These are phyloP conservation scores for Antigone vipio DNA, from an alignment of 2,113 vertebrate genomes.

Conservation along the genomic window DNA sequence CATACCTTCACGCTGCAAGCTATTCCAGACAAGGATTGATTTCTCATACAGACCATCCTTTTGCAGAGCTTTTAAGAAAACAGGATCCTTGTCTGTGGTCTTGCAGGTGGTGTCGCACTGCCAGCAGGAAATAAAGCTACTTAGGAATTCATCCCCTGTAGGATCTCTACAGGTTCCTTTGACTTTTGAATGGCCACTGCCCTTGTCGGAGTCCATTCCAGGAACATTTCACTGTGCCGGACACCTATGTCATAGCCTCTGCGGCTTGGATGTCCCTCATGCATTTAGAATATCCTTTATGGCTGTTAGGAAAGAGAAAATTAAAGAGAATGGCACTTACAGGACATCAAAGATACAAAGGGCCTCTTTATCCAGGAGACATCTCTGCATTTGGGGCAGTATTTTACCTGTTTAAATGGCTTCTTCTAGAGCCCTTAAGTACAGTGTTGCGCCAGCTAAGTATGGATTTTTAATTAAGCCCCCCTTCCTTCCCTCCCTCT, in stretches of 20 bases:
- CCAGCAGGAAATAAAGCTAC: neutral
- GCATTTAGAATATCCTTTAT: constrained; percentile 42
- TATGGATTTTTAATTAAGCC: constrained; percentile 65
- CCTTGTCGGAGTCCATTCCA: neutral
- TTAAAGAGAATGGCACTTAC: constrained; percentile 47
- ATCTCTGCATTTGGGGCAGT: constrained; percentile 27
- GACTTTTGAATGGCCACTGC: neutral
- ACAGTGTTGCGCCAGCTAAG: constrained; percentile 12
- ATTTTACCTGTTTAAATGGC: constrained; percentile 47
- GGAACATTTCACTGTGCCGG: neutral
- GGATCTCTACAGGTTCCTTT: neutral
- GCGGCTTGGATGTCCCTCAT: neutral
- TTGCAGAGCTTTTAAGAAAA: neutral
- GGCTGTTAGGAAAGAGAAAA: constrained; percentile 36
- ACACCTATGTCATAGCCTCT: neutral
- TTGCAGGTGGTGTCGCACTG: neutral
- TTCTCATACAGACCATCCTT: neutral
- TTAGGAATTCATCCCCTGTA: neutral
- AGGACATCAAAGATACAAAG: constrained; percentile 51
- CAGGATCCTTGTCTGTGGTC: neutral
- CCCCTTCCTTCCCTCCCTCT: neutral
- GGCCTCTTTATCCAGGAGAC: constrained; percentile 35
- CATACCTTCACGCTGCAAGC: neutral
- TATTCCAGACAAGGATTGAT: fast-evolving
- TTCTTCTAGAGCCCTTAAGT: constrained; percentile 29